These are phyloP conservation scores for Malurus alboscapulatus DNA, from an alignment of 2,113 vertebrate genomes.

Conservation along the genomic window DNA sequence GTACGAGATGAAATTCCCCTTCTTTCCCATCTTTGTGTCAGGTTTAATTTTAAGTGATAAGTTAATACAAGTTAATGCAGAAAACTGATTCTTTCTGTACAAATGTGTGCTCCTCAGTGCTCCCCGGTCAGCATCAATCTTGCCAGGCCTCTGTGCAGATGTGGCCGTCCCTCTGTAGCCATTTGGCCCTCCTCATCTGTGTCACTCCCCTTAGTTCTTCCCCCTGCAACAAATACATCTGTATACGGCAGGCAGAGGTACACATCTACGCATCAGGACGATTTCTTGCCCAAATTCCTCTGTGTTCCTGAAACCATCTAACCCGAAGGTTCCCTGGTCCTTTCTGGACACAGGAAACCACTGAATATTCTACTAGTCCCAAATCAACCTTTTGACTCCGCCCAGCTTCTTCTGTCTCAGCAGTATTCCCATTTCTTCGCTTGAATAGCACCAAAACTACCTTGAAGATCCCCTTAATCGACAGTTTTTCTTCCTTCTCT, in stretches of 20 bases:
- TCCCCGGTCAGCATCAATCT: background rate
- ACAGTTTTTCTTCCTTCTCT: background rate
- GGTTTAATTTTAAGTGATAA: background rate
- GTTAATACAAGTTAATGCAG: background rate
- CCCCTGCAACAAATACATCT: background rate
- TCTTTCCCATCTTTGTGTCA: background rate
- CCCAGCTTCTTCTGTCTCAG: background rate
- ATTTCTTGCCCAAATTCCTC: background rate
- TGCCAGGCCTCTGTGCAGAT: background rate
- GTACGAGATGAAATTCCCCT: background rate
- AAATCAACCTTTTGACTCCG: background rate
- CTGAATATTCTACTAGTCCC: background rate
- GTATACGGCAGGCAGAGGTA: background rate
- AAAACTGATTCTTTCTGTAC: background rate
- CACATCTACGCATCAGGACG: background rate
- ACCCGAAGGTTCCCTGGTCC: background rate
- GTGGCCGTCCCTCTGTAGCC: background rate
- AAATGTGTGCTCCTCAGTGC: background rate
- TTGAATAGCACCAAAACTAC: background rate
- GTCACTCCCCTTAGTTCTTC: background rate
- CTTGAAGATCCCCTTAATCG: background rate
- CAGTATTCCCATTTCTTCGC: background rate
- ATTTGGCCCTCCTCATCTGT: background rate
- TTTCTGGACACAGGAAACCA: background rate
- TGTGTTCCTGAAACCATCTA: background rate